Evolutionary conservation across 1,140 invertebrate species (phyloP), one percentile per base, ranked within the genome.

Genomic region (Mizuhopecten yessoensis): DNA sequence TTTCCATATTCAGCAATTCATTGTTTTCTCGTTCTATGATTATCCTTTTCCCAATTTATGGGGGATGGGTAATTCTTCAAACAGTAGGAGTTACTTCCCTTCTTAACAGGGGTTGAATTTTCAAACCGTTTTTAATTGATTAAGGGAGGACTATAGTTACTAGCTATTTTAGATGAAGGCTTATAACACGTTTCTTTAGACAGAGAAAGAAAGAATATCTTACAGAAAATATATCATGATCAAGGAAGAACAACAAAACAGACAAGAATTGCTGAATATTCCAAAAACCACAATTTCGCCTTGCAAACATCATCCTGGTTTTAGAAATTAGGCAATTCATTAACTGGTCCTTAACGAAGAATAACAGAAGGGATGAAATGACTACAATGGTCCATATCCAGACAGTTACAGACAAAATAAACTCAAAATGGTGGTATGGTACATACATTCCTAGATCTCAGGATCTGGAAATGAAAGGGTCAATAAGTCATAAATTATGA

Each of bases 371-470:
- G 29, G 57, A 29, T 5, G n/a, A 29, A 75, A 11, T 5, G 23
- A 17, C 23, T 75, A 75, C 57, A 75, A 75, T 29, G 17, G 1
- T 75, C 57, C 57, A 75, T 29, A 75, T 75, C 57, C 57, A 75
- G 57, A 75, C 57, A 75, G n/a, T 29, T 29, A 75, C 23, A 75
- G n/a, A 75, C 57, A 29, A 75, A 75, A 75, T 75, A 45, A 45
- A 45, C 42, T 45, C 9, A 45, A 45, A 45, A 45, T 45, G 3
- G 57, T 75, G n/a, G 57, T 75, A 75, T 29, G n/a, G 57, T 75
- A 75, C 57, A 75, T 75, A 75, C 57, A 75, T 75, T 75, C 57
- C 57, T 75, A 75, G 57, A 75, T 29, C 57, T n/a, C 57, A 75
- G 57, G 57, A 75, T 75, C 57, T 75, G 57, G 57, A 75, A 75